A percentile compares a stretch with the other conserved stretches of the same genome.
Evolutionary conservation across 2,113 vertebrate species (phyloP).

Genomic region (Anarrhichthys ocellatus): DNA sequence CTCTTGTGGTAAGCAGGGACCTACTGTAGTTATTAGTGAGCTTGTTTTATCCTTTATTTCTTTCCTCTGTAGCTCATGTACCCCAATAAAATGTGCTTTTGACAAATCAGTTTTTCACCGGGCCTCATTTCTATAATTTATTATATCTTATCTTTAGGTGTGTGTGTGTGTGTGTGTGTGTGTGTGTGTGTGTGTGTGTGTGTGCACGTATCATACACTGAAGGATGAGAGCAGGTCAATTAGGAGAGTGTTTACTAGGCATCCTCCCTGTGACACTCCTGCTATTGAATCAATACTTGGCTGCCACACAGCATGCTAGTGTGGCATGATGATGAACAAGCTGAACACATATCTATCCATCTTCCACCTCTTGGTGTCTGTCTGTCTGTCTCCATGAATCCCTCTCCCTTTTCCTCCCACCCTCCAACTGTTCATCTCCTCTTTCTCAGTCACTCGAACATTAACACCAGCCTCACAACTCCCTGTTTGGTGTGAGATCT

Average conservation of each 20-base stretch:
- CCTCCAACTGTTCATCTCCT: not conserved
- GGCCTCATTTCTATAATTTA: not conserved
- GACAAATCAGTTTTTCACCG: not conserved
- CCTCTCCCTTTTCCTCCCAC: not conserved
- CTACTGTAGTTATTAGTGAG: constrained; percentile 24
- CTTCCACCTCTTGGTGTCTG: not conserved
- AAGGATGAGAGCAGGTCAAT: constrained; percentile 62
- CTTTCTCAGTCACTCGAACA: constrained; percentile 13
- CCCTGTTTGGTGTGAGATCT: constrained; percentile 9
- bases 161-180: constrained; percentile 4
- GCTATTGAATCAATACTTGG: constrained; percentile 68
- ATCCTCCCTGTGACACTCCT: constrained; percentile 62
- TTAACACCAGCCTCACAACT: constrained; percentile 20
- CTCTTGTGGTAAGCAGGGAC: constrained; percentile 39
- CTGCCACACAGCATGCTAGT: constrained; percentile 49
- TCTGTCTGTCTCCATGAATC: constrained; percentile 3
- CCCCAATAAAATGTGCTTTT: not conserved
- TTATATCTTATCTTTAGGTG: not conserved
- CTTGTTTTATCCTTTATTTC: constrained; percentile 12
- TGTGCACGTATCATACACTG: constrained; percentile 4
- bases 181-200: constrained; percentile 1
- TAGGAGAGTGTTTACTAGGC: constrained; percentile 66
- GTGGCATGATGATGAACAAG: constrained; percentile 52
- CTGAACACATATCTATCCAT: constrained; percentile 25
- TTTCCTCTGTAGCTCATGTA: not conserved